A percentile compares a stretch with the other conserved stretches of the same genome.
Evolutionary conservation across 2,888 invertebrate genomes (phyloP).

Genomic region (Pinctada fucata): DNA sequence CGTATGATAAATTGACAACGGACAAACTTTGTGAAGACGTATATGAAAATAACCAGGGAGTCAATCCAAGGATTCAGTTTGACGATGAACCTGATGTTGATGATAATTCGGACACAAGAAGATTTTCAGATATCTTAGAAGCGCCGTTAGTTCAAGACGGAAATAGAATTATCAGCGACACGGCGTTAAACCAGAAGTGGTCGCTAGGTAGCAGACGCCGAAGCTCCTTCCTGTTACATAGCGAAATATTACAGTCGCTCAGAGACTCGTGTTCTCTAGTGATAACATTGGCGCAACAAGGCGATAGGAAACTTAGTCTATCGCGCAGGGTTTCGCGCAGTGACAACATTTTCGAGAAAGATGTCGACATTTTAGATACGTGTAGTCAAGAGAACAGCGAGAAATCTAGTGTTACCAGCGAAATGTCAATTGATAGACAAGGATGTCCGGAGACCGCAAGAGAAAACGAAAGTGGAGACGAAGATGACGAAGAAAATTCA

Average conservation of each 20-base stretch:
- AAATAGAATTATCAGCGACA: neutral
- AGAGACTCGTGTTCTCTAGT: neutral
- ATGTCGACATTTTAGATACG: neutral
- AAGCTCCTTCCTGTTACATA: neutral
- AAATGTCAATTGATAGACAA: neutral
- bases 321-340: neutral
- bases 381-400: neutral
- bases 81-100: neutral
- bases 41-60: neutral
- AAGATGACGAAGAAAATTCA: neutral
- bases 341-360: neutral
- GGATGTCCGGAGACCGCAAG: no score
- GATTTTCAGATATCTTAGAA: no score
- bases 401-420: neutral
- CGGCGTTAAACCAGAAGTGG: neutral
- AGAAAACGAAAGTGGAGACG: neutral
- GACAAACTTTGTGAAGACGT: neutral
- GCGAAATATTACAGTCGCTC: neutral
- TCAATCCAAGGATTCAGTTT: neutral
- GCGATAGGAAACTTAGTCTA: neutral
- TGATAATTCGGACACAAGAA: neutral
- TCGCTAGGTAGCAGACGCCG: neutral
- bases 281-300: neutral
- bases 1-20: neutral
- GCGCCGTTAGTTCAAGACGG: neutral